Conservation (phyloP, 2,797 vertebrate species). For the Ptychadena robeensis region DNA sequence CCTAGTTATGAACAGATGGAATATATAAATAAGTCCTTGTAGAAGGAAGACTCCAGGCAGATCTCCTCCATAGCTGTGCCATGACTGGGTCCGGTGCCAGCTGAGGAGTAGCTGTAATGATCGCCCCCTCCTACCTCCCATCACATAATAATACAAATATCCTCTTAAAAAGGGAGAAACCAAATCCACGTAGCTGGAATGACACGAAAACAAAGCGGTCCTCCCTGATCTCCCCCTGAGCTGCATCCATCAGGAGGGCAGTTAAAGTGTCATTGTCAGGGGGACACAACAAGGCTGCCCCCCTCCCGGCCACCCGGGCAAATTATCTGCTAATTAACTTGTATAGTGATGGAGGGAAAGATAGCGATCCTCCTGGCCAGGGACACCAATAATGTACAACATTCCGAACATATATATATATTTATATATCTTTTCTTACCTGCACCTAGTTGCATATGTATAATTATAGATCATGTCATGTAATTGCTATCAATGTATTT, state of each 20-base stretch:
- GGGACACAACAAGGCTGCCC: conserved; percentile 6
- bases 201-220: conserved; percentile 43
- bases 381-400: neutral
- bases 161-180: conserved; percentile 39
- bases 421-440: neutral
- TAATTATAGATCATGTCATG: too few species aligned
- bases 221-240: conserved; percentile 54
- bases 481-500: too few species aligned
- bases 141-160: conserved; percentile 29
- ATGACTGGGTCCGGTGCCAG: too few species aligned
- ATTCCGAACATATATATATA: conserved; percentile 35
- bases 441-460: too few species aligned
- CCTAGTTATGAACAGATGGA: too few species aligned
- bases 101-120: neutral
- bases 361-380: conserved; percentile 9
- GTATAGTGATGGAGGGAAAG: conserved; percentile 36
- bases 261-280: conserved; percentile 55
- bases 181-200: conserved; percentile 27
- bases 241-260: conserved; percentile 55
- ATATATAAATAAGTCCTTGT: too few species aligned
- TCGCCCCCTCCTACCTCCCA: neutral
- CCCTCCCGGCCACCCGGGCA: conserved; percentile 26
- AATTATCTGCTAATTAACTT: conserved; percentile 60
- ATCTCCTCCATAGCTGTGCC: too few species aligned
- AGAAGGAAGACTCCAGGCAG: too few species aligned